Percentiles rank a stretch among this genome's conserved stretches.
These are phyloP conservation scores for Chrysolina haemoptera DNA, from an alignment of 2,888 invertebrate species.

Conservation along the genomic window DNA sequence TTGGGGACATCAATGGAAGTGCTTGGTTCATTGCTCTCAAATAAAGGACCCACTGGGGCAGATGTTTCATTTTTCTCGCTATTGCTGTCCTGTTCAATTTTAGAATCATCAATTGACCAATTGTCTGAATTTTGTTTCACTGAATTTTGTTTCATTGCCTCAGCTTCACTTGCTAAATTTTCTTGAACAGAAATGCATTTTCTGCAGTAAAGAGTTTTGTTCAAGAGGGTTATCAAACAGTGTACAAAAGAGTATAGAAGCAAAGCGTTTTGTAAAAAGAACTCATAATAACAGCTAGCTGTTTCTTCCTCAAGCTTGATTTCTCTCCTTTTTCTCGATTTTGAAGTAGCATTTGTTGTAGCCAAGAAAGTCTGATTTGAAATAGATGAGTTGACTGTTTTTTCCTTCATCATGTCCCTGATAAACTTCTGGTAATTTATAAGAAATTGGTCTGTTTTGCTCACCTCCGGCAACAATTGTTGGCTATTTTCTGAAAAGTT, in stretches of 20 bases:
- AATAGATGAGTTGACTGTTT: conserved; percentile 42
- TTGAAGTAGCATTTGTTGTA: conserved; percentile 28
- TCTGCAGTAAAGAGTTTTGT: conserved; percentile 55
- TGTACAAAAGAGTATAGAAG: conserved; percentile 63
- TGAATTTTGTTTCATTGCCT: conserved; percentile 7
- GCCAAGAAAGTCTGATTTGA: conserved; percentile 43
- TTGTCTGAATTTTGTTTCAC: conserved; percentile 29
- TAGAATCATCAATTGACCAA: conserved; percentile 29
- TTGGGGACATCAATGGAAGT: conserved; percentile 37
- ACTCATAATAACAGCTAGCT: conserved; percentile 52
- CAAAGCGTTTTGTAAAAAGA: conserved; percentile 60
- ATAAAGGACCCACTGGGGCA: conserved; percentile 47
- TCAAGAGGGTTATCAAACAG: conserved; percentile 61
- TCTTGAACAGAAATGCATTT: conserved; percentile 41
- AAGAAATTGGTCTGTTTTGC: conserved; percentile 50
- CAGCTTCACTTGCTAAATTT: conserved; percentile 24
- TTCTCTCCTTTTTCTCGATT: conserved; percentile 39
- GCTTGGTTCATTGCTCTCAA: conserved; percentile 35
- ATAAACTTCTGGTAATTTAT: conserved; percentile 54
- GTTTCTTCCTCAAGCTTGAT: conserved; percentile 38
- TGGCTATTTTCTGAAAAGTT: background rate
- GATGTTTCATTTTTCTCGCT: conserved; percentile 43
- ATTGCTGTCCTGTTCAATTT: background rate
- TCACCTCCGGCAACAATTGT: conserved; percentile 26
- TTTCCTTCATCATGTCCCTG: conserved; percentile 52